Base-by-base conservation (phyloP, 2,888 invertebrate genomes). In the Nomada goodeniana region DNA sequence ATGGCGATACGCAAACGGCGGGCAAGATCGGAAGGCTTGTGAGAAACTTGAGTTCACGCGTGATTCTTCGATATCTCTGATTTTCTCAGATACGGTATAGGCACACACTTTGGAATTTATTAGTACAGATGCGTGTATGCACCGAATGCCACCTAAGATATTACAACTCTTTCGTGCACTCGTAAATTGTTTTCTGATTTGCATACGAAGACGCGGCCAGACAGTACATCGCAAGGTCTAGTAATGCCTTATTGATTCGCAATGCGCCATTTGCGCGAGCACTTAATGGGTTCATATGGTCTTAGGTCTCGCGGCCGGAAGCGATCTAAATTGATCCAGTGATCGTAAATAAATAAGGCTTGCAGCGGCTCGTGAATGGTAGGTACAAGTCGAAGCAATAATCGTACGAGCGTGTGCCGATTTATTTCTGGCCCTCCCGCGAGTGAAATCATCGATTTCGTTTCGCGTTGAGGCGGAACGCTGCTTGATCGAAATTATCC, bases 341-440 rank as follows among this genome's bases (percentile, higher is more conserved):
- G 52, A 64, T 52, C 42, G 71, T 60, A 67, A 71, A 71, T 67
- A 71, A 77, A 77, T 77, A 65, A 59, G 42, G 11, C 55, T 44
- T 44, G 29, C 71, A n/a, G n/a, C 53, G 18, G 53, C n/a, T 53
- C 53, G 44, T 60, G 71, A 60, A 60, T n/a, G 36, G 36, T 36
- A 7, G 23, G 50, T 52, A 47, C 44, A 57, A 52, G 13, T 69
- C 59, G 68, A 18, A 44, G 52, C 59, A 60, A 71, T 65, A 71
- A 65, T 29, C 59, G 53, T 18, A 57, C 20, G 20, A 53, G 29
- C 10, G 26, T 13, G 2, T 55, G 53, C 20, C 18, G 59, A 78
- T 57, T 84, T 84, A 83, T 80, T 84, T 84, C 71, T 68, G 76
- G 64, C 60, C 47, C 44, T 68, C 47, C 67, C 59, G 60, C 29